These are phyloP conservation scores for Chondrosia reniformis DNA, from an alignment of 37 sponge, comb jelly and placozoan species.

Conservation along the genomic window DNA sequence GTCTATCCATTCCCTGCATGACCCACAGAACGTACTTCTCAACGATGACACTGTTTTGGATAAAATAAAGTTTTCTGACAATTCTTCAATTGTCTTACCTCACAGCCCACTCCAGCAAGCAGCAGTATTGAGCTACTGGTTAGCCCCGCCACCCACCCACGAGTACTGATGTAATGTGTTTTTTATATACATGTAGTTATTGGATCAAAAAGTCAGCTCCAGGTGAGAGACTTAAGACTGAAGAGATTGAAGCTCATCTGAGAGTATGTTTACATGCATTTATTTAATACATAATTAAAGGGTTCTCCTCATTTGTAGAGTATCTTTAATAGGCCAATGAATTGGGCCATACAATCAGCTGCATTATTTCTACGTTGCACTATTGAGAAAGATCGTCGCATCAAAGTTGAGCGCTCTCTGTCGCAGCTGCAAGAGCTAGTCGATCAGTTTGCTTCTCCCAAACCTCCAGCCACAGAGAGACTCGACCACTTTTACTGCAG, in stretches of 20 bases:
- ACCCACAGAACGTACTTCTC: slow-evolving; percentile 49
- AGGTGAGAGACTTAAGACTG: slow-evolving; percentile 30
- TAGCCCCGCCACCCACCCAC: not conserved
- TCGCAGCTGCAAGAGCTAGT: slow-evolving; percentile 56
- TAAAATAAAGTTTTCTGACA: slow-evolving; percentile 43
- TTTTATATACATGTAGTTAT: slow-evolving; percentile 22
- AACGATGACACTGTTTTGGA: slow-evolving; percentile 77
- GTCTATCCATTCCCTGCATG: not conserved
- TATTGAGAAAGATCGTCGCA: slow-evolving; percentile 25
- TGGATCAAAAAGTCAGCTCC: slow-evolving; percentile 30
- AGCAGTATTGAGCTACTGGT: slow-evolving; percentile 64
- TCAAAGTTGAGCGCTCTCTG: slow-evolving; percentile 72
- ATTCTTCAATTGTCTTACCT: not conserved
- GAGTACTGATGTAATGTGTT: not conserved
- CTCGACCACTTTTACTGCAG: slow-evolving; percentile 48
- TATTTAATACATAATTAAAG: not conserved
- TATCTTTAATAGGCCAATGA: slow-evolving; percentile 44
- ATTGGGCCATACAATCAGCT: slow-evolving; percentile 50
- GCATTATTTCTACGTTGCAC: slow-evolving; percentile 50
- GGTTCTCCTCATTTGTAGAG: slow-evolving; percentile 21
- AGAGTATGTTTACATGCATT: slow-evolving; percentile 28
- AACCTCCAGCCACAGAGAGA: not conserved
- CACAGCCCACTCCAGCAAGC: slow-evolving; percentile 63
- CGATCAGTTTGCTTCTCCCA: not conserved
- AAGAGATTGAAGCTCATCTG: slow-evolving; percentile 61